Percentiles rank a stretch among this genome's conserved stretches.
Evolutionary conservation across 2,797 vertebrate genomes (phyloP).

Genomic region (Gobionotothen gibberifrons): DNA sequence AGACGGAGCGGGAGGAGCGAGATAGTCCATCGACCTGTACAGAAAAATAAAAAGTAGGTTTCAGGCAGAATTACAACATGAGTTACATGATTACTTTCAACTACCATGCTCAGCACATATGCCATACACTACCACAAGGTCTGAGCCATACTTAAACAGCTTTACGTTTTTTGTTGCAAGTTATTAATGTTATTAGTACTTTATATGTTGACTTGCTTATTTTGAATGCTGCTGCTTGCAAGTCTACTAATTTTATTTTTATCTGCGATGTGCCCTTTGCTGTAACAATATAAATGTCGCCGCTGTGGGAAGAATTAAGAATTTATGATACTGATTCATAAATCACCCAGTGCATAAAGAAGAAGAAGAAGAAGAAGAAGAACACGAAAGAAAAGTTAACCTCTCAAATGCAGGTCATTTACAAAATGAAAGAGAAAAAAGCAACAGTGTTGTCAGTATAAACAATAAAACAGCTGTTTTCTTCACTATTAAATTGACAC

Average conservation of each 20-base stretch:
- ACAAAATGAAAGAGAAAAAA: background rate
- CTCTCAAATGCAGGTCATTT: background rate
- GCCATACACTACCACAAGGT: background rate
- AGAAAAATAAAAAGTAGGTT: background rate
- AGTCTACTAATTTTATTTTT: too few species aligned
- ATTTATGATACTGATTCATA: background rate
- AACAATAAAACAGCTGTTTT: background rate
- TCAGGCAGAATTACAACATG: background rate
- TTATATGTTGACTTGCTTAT: too few species aligned
- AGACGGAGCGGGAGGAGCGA: constrained; percentile 6
- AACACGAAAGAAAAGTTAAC: background rate
- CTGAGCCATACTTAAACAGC: background rate
- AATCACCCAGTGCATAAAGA: background rate
- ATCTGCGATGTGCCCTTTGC: too few species aligned
- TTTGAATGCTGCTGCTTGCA: too few species aligned
- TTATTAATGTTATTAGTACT: too few species aligned
- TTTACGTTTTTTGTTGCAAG: background rate
- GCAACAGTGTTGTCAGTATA: background rate
- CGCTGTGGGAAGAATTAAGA: too few species aligned
- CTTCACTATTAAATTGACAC: background rate
- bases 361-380: too few species aligned
- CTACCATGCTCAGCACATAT: background rate
- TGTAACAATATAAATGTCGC: too few species aligned
- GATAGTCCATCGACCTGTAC: constrained; percentile 60
- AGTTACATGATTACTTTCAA: background rate